Conservation (phyloP, 2,113 vertebrate genomes). For the Falco punctatus region DNA sequence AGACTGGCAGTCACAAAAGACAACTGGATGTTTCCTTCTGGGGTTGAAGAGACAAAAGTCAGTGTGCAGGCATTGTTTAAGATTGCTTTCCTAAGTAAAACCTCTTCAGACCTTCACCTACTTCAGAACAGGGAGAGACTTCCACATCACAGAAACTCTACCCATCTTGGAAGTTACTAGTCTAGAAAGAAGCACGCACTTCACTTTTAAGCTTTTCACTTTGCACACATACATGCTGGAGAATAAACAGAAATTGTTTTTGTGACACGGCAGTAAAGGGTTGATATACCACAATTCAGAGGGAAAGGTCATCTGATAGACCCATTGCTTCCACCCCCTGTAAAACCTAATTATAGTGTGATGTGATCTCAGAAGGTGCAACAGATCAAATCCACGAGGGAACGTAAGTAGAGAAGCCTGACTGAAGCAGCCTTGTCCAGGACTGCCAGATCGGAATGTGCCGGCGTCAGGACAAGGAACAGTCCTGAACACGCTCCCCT, state of each 20-base stretch:
- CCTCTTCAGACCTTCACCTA: neutral
- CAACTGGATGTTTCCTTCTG: neutral
- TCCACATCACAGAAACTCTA: neutral
- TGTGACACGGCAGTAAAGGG: neutral
- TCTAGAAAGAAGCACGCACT: neutral
- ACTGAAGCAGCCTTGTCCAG: neutral
- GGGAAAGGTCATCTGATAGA: neutral
- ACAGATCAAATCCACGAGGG: neutral
- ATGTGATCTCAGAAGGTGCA: rapidly evolving
- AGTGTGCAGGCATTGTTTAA: neutral
- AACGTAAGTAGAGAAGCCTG: neutral
- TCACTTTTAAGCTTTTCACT: neutral
- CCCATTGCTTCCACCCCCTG: neutral
- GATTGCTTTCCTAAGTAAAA: neutral
- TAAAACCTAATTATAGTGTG: neutral
- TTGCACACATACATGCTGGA: neutral
- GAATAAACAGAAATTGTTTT: neutral
- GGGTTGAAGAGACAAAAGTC: neutral
- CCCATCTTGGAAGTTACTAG: neutral
- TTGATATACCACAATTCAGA: neutral
- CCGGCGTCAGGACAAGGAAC: neutral
- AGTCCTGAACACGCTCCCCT: neutral
- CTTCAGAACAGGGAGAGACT: neutral
- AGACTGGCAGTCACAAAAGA: neutral
- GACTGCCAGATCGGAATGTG: neutral